Base-by-base conservation (phyloP, 2,113 vertebrate species). In the Syngnathus floridae region DNA sequence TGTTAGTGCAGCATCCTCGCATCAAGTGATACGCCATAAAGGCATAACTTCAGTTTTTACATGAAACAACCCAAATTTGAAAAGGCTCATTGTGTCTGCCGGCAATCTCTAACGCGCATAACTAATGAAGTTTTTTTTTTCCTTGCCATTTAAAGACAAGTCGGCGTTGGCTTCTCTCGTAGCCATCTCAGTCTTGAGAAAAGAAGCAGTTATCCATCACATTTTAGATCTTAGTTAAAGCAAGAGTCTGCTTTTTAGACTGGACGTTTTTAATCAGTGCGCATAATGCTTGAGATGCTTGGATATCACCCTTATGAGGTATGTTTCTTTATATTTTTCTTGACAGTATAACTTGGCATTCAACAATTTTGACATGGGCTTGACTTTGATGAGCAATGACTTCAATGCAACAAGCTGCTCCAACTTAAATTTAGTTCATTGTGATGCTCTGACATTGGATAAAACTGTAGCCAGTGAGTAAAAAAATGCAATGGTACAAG, bases 291-390 rank as follows among this genome's bases (percentile, higher is more conserved):
- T 90, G 92, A 94, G 90, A 95, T 96, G 93, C 92, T 96, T 81
- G 93, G 94, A 81, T 96, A 93, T 87, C 93, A 91, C 69, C 91
- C 91, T 81, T 93, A 92, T 84, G 93, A 96, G 94, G 95, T 97
- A 91, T 88, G 87, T 80, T 67, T 62, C 3, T 66, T 52, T 37
- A 0, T 5, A n/a, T 59, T 37, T 40, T 13, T 21, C 5, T 61
- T 26, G 54, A 31, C 26, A 35, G 12, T 16, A 49, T 49, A 17
- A 19, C 6, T 9, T 57, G 0, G 14, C 55, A 26, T 35, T 57
- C 13, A 57, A 57, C 55, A 57, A 17, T 7, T 57, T 17, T 8
- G 4, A 56, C 21, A 11, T 12, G 12, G 43, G 43, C 13, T 45
- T 45, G 51, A 55, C 22, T 26, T 55, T 55, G 52, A 55, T 7